Conservation (phyloP, 2,888 invertebrate genomes). For the Cyrtodaria siliqua region DNA sequence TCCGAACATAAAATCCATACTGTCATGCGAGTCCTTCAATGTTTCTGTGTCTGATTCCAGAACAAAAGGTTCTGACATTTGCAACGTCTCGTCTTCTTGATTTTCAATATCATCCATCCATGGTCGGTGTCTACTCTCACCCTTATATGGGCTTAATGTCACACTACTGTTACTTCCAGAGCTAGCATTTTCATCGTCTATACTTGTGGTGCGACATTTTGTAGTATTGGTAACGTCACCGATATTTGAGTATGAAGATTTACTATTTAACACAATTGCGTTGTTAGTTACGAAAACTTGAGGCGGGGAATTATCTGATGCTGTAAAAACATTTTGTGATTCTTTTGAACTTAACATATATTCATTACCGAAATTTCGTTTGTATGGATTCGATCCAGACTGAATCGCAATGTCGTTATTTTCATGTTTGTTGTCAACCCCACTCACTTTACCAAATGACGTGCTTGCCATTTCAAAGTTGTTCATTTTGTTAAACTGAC, state of each 20-base stretch:
- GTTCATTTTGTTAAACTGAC: neutral
- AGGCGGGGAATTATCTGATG: neutral
- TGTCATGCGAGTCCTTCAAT: slow-evolving; percentile 39
- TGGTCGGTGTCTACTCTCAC: slow-evolving; percentile 51
- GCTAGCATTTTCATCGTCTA: slow-evolving; percentile 39
- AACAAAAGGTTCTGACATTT: slow-evolving; percentile 47
- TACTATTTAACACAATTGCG: too few relatives aligned
- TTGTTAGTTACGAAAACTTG: too few relatives aligned
- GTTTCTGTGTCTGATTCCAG: slow-evolving; percentile 61
- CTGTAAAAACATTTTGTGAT: neutral
- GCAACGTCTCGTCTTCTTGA: slow-evolving; percentile 7
- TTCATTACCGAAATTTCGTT: too few relatives aligned
- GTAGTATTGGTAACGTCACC: too few relatives aligned
- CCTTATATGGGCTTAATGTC: slow-evolving; percentile 65
- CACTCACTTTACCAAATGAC: neutral
- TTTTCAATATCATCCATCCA: slow-evolving; percentile 67
- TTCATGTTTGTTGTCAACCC: neutral
- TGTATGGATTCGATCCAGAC: too few relatives aligned
- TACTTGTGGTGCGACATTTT: neutral
- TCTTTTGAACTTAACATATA: neutral
- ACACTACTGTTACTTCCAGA: slow-evolving; percentile 61
- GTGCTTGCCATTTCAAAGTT: neutral
- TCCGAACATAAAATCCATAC: slow-evolving; percentile 3
- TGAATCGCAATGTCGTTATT: too few relatives aligned
- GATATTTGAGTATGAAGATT: too few relatives aligned